phyloP scores from a whole-genome alignment of 2,888 invertebrate species.

The Osedax frankpressi region DNA sequence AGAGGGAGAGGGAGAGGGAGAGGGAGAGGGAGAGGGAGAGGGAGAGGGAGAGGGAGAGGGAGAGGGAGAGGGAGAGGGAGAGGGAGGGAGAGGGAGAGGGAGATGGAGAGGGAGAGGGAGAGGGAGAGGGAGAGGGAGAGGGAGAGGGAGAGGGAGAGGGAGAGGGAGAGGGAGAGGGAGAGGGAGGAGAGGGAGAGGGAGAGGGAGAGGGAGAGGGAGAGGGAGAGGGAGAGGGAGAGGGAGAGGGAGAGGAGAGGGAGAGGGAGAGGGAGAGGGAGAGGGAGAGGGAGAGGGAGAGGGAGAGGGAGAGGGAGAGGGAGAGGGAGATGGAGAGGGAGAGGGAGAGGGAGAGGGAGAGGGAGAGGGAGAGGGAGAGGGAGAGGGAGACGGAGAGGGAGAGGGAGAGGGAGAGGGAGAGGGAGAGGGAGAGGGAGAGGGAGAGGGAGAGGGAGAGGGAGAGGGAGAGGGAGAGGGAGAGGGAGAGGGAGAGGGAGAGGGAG shows the following conservation, averaged over 20 bases:
- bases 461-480: background rate
- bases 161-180: background rate
- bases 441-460: background rate
- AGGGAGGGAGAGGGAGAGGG: no score
- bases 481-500: background rate
- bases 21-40: no score
- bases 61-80: no score
- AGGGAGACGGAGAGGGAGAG: background rate
- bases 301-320: background rate
- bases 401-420: background rate
- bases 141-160: background rate
- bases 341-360: background rate
- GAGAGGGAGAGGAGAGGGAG: background rate
- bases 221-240: background rate
- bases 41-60: no score
- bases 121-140: background rate
- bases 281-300: background rate
- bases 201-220: background rate
- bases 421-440: background rate
- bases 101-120: no score
- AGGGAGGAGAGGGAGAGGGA: background rate
- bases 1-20: background rate
- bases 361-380: background rate
- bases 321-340: no score
- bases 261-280: background rate